These are phyloP conservation scores for Lasius platythorax DNA, from an alignment of 2,888 invertebrate species.

Conservation along the genomic window DNA sequence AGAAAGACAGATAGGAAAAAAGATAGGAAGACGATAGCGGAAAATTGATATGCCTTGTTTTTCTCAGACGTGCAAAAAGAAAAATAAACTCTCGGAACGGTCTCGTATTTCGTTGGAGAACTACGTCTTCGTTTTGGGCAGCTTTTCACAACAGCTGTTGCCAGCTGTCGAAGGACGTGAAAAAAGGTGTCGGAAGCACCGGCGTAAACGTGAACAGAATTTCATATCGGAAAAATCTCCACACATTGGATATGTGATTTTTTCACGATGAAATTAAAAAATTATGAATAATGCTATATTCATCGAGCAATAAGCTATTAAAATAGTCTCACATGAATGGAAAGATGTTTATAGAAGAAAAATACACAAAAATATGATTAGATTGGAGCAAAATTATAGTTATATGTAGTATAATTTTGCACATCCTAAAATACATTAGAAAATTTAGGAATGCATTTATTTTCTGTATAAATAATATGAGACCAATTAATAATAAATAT, in stretches of 20 bases:
- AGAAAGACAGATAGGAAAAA: constrained; percentile 22
- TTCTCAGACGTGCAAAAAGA: constrained; percentile 54
- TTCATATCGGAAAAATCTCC: constrained; percentile 67
- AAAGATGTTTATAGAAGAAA: not conserved
- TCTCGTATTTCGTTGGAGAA: constrained; percentile 58
- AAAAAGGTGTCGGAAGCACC: constrained; percentile 66
- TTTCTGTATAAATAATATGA: not conserved
- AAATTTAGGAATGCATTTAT: not conserved
- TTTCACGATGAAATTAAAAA: constrained; percentile 56
- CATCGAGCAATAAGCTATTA: constrained; percentile 70
- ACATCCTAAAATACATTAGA: not conserved
- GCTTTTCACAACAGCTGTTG: constrained; percentile 75
- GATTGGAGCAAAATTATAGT: not conserved
- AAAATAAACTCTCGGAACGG: constrained; percentile 61
- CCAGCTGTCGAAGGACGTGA: constrained; percentile 74
- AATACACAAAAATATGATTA: not conserved
- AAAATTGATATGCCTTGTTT: constrained; percentile 67
- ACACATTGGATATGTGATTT: constrained; percentile 51
- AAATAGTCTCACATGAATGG: constrained; percentile 38
- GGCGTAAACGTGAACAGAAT: constrained; percentile 74
- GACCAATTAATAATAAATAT: not conserved
- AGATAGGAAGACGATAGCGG: constrained; percentile 45
- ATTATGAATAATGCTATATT: constrained; percentile 60
- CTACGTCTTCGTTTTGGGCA: constrained; percentile 69
- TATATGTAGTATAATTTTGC: not conserved